Evolutionary conservation across 2,113 vertebrate genomes (phyloP), one percentile per base, ranked within the genome.

Genomic region (Sylvietta virens): DNA sequence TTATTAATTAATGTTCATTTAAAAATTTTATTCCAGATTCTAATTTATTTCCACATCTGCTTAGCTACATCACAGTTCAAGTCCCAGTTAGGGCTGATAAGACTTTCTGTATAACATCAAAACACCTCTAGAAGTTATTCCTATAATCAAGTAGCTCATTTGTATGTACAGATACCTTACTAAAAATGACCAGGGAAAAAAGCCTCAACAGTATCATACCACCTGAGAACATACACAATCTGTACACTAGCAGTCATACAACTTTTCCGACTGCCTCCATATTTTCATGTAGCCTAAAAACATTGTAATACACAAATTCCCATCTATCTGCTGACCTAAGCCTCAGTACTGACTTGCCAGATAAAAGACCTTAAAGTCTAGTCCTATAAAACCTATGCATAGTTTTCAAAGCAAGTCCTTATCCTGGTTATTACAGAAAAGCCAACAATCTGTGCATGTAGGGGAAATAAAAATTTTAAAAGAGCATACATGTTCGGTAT

Each of bases 401-500:
- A 45, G 39, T 60, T 84, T 91, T 74, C 51, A 64, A 64, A 64
- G 7, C 54, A 70, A 66, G 53, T 67, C 10, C 27, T 60, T 73
- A 78, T 85, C 21, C 56, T n/a, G 8, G 7, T 48, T 88, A 60
- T 15, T 54, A 69, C 15, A 81, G 45, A 54, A 80, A 61, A 65
- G 12, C 26, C 85, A 93, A 53, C 30, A 87, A 28, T 31, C 23
- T 35, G 10, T 39, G 28, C 15, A 28, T 16, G 5, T 21, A 3
- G 5, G 6, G 3, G 3, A 44, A 53, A 76, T 40, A 16, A 35
- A 56, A 28, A 5, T 17, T 57, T 50, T 57, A 2, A 40, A 73
- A 84, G 58, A 89, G 28, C 98, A 97, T 98, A 99, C 99, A 53
- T 99, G 99, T 97, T 99, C 99, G 21, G 99, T 99, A 97, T 99